Evolutionary conservation across 1,140 invertebrate genomes (phyloP), one percentile per base, ranked within the genome.

Genomic region (Bacillus rossius): DNA sequence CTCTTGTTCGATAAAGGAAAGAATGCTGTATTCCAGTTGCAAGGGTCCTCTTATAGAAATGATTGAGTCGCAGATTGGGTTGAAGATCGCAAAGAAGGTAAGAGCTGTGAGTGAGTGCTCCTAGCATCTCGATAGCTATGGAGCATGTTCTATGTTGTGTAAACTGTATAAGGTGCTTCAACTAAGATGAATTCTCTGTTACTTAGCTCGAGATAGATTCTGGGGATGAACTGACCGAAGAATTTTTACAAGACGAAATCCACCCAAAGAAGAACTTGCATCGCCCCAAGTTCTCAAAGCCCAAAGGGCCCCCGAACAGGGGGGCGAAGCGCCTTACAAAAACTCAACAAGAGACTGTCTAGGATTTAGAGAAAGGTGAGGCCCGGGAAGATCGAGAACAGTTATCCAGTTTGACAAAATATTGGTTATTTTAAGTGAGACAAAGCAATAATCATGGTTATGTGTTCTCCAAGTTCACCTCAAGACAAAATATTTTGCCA

Each of bases 1-100:
- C 72, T 88, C 80, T 47, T 96, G 92, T 69, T 86, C 91, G 59
- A 92, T 98, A 60, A 96, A 96, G 74, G 94, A 98, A 74, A 81
- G 95, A 65, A 99, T 99, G 96, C 79, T 98, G 65, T 99, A 98
- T 76, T 98, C 95, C 1, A 96, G 94, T 64, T 97, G 94, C 72
- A 98, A 97, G 77, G 57, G 84, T 61, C 89, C 92, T 17, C 81
- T 98, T 45, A 77, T 94, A 20, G 85, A 91, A 61, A 81, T 84
- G 25, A 86, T 96, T 61, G 83, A 92, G 65, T 68, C 72, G 23
- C 61, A 73, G 22, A 61, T 83, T 45, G 84, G 83, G 22, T 73
- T 92, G 57, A 86, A 86, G 37, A 77, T 98, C 54, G 83, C 81
- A 38, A 96, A 95, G 80, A 92, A 93, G 83, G 93, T 96, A 71